A percentile compares a stretch with the other conserved stretches of the same genome.
phyloP scores from a whole-genome alignment of 2,888 invertebrate species.

The Nemurella pictetii region DNA sequence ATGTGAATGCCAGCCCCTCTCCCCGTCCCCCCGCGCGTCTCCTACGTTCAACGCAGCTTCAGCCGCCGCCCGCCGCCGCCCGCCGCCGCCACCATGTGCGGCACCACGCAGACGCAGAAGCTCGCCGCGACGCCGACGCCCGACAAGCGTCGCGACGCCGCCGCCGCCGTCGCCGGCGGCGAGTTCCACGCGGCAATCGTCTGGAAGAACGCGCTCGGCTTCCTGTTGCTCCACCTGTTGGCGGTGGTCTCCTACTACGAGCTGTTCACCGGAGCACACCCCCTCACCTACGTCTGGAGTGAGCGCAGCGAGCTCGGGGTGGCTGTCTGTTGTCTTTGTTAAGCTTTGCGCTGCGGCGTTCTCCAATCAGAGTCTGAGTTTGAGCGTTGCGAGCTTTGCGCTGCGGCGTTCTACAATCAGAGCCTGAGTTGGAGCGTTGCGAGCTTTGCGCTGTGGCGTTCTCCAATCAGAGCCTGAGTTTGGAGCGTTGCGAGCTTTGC shows the following conservation, averaged over 20 bases:
- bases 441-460: too few relatives aligned
- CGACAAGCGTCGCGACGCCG: neutral
- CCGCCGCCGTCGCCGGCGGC: neutral
- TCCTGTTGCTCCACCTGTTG: conserved; percentile 58
- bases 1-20: too few relatives aligned
- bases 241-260: conserved; percentile 53
- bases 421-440: too few relatives aligned
- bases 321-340: too few relatives aligned
- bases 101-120: neutral
- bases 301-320: neutral
- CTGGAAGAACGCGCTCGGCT: conserved; percentile 66
- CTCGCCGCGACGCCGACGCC: neutral
- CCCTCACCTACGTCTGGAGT: conserved; percentile 47
- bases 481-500: too few relatives aligned
- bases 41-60: too few relatives aligned
- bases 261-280: conserved; percentile 41
- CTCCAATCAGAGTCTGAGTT: too few relatives aligned
- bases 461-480: too few relatives aligned
- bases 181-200: conserved; percentile 52
- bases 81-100: neutral
- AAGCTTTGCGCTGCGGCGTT: too few relatives aligned
- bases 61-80: neutral
- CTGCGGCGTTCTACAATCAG: too few relatives aligned
- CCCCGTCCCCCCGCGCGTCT: too few relatives aligned
- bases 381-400: too few relatives aligned